Percentiles rank a stretch among this genome's conserved stretches.
These are phyloP conservation scores for Dallia pectoralis DNA, from an alignment of 2,797 vertebrate species.

Conservation along the genomic window DNA sequence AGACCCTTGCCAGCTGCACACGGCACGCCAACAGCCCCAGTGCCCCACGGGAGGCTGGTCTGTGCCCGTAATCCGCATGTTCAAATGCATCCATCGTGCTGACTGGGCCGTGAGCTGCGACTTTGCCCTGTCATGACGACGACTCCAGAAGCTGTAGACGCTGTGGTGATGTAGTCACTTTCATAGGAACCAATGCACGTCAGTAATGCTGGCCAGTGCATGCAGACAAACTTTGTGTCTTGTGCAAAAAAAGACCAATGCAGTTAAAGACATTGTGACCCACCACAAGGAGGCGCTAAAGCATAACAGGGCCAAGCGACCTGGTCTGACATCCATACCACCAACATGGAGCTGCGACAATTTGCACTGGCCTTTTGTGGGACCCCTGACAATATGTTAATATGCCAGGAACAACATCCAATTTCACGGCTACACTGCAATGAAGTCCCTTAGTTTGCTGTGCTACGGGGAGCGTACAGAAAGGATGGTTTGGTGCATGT, in stretches of 20 bases:
- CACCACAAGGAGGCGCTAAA: no score
- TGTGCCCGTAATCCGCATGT: background rate
- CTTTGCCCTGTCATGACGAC: background rate
- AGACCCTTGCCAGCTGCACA: constrained; percentile 37
- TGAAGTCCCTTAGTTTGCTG: no score
- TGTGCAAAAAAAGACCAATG: no score
- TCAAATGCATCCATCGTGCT: background rate
- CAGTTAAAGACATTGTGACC: no score
- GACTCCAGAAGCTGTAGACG: background rate
- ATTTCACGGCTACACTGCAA: no score
- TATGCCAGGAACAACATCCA: no score
- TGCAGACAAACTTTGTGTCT: background rate
- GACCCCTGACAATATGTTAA: no score
- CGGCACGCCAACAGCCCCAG: background rate
- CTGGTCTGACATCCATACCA: no score
- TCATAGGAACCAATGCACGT: background rate
- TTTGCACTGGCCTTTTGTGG: no score
- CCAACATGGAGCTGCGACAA: no score
- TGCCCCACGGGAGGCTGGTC: background rate
- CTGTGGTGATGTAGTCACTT: background rate
- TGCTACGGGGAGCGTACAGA: no score
- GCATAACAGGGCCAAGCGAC: no score
- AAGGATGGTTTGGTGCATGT: background rate
- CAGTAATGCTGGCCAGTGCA: background rate
- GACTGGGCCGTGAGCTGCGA: background rate